Evolutionary conservation across 2,888 invertebrate species (phyloP), one percentile per base, ranked within the genome.

Genomic region (Diaprepes abbreviatus): DNA sequence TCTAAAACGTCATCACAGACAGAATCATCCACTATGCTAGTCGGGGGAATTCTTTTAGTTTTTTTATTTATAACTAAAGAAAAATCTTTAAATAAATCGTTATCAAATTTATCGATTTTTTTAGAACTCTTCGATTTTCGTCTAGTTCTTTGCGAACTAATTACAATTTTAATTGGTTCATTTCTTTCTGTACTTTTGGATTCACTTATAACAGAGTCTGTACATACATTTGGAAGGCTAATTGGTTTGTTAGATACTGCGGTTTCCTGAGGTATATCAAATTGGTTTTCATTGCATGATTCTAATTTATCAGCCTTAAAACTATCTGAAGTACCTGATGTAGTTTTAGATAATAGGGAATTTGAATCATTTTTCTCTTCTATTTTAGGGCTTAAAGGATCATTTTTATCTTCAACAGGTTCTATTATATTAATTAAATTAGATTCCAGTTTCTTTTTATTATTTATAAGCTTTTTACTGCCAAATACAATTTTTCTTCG

Each of bases 61-160:
- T 78, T 78, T 52, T 78, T 73, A 40, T 73, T 78, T 7, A 78
- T 77, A 12, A 78, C 78, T 66, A 78, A 70, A 12, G 78, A 71
- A 57, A 78, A 78, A 65, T 78, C 75, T 67, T 77, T 73, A 57
- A 75, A 78, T 57, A 78, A 54, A 63, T 78, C 75, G 38, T 77
- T 77, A 9, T 73, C 73, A 24, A 73, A 69, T 58, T 76, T 77
- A 12, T 75, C 76, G 16, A 72, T 71, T 59, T 77, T 78, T 55
- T 76, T 78, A 19, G 74, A 75, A 38, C 73, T 77, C 43, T 76
- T 77, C 2, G 78, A 77, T 50, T 78, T 78, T n/a, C 78, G 69
- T 43, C 77, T 74, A 2, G 77, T 72, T 55, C 74, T 72, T 40
- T 76, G 75, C 16, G 73, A 74, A 58, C 72, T 75, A 31, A 74